Evolutionary conservation across 2,797 vertebrate species (phyloP), one percentile per base, ranked within the genome.

Genomic region (Chelonia mydas): DNA sequence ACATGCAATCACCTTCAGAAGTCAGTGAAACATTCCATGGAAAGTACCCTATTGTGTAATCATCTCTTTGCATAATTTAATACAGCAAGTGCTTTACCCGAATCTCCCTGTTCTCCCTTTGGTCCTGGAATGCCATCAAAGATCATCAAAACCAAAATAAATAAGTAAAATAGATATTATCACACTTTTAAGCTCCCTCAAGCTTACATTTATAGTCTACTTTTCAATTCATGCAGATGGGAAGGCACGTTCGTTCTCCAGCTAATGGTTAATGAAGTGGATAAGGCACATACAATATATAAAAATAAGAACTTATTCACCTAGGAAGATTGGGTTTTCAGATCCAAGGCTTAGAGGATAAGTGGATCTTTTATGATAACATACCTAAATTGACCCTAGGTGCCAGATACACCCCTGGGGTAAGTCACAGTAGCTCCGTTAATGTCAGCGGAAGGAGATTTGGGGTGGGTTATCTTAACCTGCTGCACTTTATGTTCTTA

Each of bases 61-160:
- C 19, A 81, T 92, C 50, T 49, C 13, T 77, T 65, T 27, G 10
- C 23, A 85, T 88, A 90, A 94, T 86, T 85, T 88, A 90, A 3
- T n/a, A 23, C 78, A 92, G 88, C 11, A 49, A 15, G 74, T 61
- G 13, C 51, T 82, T 98, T 98, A 98, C 98, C 98, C 98, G 57
- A 2, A 61, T 97, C 93, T 98, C 98, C 98, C 91, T 97, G 98
- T 90, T 28, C 25, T 95, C 98, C 98, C 49, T 95, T 96, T 94
- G 93, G 93, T 85, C 98, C 98, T 96, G 94, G 89, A 95, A 65
- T 5, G 94, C 98, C 98, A 41, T 41, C 41, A 98, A 95, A 93
- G 74, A 96, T 74, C 55, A 97, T 88, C 5, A 94, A 97, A 97
- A 97, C 41, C 96, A 91, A 88, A 61, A 89, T 82, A 89, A 81